Percentiles rank a stretch among this genome's conserved stretches.
Evolutionary conservation across 2,113 vertebrate species (phyloP).

Genomic region (Aphelocoma coerulescens): DNA sequence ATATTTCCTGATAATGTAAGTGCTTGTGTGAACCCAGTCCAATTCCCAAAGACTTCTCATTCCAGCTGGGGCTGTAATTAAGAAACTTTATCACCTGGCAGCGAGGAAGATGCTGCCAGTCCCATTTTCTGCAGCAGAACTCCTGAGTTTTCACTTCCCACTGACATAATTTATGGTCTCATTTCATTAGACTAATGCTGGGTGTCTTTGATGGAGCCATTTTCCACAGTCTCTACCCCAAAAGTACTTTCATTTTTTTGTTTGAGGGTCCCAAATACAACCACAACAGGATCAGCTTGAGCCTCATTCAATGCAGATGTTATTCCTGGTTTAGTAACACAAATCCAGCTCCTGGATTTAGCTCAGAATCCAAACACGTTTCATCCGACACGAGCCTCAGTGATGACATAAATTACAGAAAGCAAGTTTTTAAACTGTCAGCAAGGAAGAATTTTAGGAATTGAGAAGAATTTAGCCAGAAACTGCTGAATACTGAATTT

Average conservation of each 20-base stretch:
- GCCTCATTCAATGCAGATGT: background rate
- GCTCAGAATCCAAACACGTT: background rate
- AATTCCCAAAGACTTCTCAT: slow-evolving; percentile 65
- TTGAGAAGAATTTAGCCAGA: background rate
- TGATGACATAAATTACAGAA: background rate
- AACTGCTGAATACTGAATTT: background rate
- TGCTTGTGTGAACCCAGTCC: slow-evolving; percentile 72
- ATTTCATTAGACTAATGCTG: slow-evolving; percentile 50
- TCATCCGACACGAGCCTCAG: background rate
- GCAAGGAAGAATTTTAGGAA: background rate
- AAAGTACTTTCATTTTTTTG: background rate
- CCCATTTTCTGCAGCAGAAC: slow-evolving; percentile 32
- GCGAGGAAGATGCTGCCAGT: slow-evolving; percentile 54
- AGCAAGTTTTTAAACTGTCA: background rate
- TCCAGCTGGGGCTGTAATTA: slow-evolving; percentile 67
- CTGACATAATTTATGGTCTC: slow-evolving; percentile 50
- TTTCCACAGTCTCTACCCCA: background rate
- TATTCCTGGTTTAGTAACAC: background rate
- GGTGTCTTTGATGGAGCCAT: background rate
- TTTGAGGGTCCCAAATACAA: background rate
- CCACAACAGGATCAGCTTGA: accelerated
- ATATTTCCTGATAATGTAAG: slow-evolving; percentile 72
- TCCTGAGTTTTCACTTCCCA: slow-evolving; percentile 47
- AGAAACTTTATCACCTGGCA: slow-evolving; percentile 56
- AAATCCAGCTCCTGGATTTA: background rate